Evolutionary conservation across 2,797 vertebrate species (phyloP), one percentile per base, ranked within the genome.

Genomic region (Rhadinocentrus ornatus): DNA sequence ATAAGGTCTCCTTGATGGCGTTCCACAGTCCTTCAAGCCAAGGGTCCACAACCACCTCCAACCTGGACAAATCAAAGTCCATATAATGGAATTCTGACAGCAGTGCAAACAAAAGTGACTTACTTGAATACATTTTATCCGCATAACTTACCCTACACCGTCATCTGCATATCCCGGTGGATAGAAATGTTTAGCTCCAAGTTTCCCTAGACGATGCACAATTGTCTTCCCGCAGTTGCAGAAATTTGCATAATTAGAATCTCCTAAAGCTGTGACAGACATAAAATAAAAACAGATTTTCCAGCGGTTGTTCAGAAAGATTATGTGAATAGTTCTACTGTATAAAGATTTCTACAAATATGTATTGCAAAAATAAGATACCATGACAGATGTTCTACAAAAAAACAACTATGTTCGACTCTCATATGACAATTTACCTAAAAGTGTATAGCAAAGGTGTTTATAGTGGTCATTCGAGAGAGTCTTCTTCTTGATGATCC

Each of bases 141-240:
- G 9, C 20, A 66, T 0, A 67, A 71, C 95, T 92, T 94, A 99
- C 98, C 98, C 97, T 62, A 97, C 92, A 62, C 94, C 96, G 63
- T 99, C 98, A 88, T 99, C 98, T 48, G 98, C 98, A 68, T 96
- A 94, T 69, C 98, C 98, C 0, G 97, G 96, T 10, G 91, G 87
- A 61, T 96, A 99, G 87, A 99, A 99, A 62, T 81, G 96, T 61
- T 87, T 94, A 48, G 96, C 97, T 67, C 97, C 96, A 0, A 99
- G 96, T 84, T 97, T 94, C 62, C 95, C 94, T 44, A 99, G 93
- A 41, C 94, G 92, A 34, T 68, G 80, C 66, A 99, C 97, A 74
- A 99, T 95, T 20, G 94, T 93, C 87, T 96, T 99, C 29, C 97
- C 98, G 22, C 97, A 96, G n/a, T 99, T 98, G 88, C 98, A 99